Base-by-base conservation (phyloP, 2,113 vertebrate genomes). In the Barnardius zonarius region DNA sequence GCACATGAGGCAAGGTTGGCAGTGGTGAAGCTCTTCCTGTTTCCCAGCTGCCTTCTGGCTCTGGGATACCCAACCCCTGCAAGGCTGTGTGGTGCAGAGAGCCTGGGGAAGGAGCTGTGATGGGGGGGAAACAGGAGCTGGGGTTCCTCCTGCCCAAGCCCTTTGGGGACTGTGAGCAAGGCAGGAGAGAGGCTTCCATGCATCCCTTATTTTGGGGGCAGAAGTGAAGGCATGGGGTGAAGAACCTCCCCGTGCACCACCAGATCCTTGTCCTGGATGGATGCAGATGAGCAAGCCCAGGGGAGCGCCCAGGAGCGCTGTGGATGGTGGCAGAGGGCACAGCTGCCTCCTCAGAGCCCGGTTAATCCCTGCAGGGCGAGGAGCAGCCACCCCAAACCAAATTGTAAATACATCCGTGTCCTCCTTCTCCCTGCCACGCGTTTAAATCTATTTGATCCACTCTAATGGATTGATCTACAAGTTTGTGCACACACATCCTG, bases 401-500 rank as follows among this genome's bases (percentile, higher is more conserved):
- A 52, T 7, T 77, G 95, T 62, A 95, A 92, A 88, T 52, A 76
- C 70, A 87, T 87, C 90, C 44, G 33, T 67, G 91, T 48, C 95
- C 93, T 92, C 86, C 78, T 96, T 88, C 88, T 85, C 68, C 63
- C 86, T 57, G 91, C 80, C 94, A 88, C 84, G 13, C 33, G 11
- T 93, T 95, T 93, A 96, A 82, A 88, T 79, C 97, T 92, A 66
- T 94, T 93, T 90, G 93, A 96, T 92, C 76, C 83, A 96, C 87
- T 51, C 91, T 86, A 74, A 92, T 52, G 92, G 96, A 86, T 70
- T 88, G 90, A 94, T 96, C 93, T 85, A 92, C 89, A 97, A 91
- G 89, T 95, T 96, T 96, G 95, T 95, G 96, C 77, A 91, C 84
- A 95, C 77, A 86, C 94, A 95, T 95, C 94, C 96, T 92, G 97